Conservation (phyloP, 2,888 invertebrate genomes). For the Pyrrhia umbra region DNA sequence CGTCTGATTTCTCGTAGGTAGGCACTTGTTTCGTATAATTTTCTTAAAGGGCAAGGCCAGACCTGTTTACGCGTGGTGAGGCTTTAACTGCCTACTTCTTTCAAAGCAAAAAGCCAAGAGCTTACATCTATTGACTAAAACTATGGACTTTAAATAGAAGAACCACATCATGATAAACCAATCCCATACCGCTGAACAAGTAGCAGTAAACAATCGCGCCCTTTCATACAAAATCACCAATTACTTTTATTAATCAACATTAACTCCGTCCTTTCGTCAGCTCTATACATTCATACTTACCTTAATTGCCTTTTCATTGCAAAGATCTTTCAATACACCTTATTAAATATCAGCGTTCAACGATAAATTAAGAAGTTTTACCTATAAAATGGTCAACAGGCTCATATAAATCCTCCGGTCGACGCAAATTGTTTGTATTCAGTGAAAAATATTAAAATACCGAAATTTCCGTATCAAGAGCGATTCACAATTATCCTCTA, state of each 20-base stretch:
- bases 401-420: conserved; percentile 17
- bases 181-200: neutral
- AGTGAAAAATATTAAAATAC: conserved; percentile 28
- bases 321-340: conserved; percentile 39
- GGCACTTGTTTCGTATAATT: conserved; percentile 15
- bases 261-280: conserved; percentile 21
- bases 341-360: conserved; percentile 36
- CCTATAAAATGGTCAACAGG: conserved; percentile 29
- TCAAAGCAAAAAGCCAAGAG: neutral
- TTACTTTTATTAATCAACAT: conserved; percentile 24
- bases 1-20: conserved; percentile 6
- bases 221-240: conserved; percentile 20
- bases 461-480: conserved; percentile 5
- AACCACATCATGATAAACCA: neutral
- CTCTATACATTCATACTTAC: conserved; percentile 32
- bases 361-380: conserved; percentile 40
- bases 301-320: conserved; percentile 48
- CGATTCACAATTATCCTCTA: conserved; percentile 25
- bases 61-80: neutral
- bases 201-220: conserved; percentile 25
- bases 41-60: conserved; percentile 36
- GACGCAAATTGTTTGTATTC: conserved; percentile 36
- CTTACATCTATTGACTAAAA: neutral
- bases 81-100: neutral
- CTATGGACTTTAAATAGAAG: neutral